A percentile compares a stretch with the other conserved stretches of the same genome.
These are phyloP conservation scores for Nephrotoma guestfalica DNA, from an alignment of 2,888 invertebrate genomes.

Conservation along the genomic window DNA sequence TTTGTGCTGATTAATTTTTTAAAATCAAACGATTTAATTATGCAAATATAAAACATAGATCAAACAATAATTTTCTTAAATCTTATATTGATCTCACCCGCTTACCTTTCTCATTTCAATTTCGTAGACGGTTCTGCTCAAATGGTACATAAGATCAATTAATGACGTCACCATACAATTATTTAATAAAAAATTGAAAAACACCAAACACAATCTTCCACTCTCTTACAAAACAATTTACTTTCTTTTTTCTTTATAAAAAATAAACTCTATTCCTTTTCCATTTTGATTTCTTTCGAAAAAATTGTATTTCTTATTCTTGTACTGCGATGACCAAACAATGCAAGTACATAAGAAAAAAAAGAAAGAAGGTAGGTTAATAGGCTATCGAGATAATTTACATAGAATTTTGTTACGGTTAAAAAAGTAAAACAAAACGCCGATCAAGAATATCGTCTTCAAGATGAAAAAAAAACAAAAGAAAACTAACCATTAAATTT, in stretches of 20 bases:
- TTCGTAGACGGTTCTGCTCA: not conserved
- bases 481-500: too few relatives aligned
- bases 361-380: not conserved
- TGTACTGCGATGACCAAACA: not conserved
- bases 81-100: not conserved
- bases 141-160: not conserved
- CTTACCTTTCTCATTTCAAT: not conserved
- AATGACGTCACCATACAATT: not conserved
- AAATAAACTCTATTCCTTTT: not conserved
- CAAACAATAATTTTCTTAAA: not conserved
- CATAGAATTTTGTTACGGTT: not conserved
- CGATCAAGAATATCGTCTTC: not conserved
- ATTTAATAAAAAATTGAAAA: not conserved
- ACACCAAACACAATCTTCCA: not conserved
- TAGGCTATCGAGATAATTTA: not conserved
- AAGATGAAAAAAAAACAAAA: too few relatives aligned
- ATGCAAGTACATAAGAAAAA: not conserved
- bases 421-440: not conserved
- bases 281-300: not conserved
- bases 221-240: not conserved
- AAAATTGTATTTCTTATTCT: not conserved
- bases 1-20: not conserved
- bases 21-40: too few relatives aligned
- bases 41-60: too few relatives aligned
- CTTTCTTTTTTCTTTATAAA: not conserved